A percentile compares a stretch with the other conserved stretches of the same genome.
These are phyloP conservation scores for Scotopteryx bipunctaria DNA, from an alignment of 2,888 invertebrate genomes.

Conservation along the genomic window DNA sequence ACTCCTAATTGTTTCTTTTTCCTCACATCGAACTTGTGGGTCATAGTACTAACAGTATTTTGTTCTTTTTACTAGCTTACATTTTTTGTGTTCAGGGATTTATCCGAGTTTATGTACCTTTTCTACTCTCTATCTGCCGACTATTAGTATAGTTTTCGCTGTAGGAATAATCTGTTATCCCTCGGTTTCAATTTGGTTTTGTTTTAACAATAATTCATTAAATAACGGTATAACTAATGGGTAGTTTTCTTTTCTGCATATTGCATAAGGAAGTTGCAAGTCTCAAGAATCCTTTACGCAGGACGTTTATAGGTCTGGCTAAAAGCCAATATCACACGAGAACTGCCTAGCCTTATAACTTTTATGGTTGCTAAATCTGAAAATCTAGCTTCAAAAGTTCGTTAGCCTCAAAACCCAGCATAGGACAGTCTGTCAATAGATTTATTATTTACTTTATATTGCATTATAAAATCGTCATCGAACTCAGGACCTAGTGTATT, in stretches of 20 bases:
- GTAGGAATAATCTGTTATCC: no score
- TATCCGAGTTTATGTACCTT: no score
- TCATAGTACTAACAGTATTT: not conserved
- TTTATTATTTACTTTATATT: not conserved
- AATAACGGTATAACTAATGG: not conserved
- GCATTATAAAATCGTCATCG: not conserved
- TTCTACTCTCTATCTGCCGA: no score
- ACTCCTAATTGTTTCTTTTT: slow-evolving; percentile 4
- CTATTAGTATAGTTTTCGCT: no score
- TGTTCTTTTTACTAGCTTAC: no score
- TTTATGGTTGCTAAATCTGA: slow-evolving; percentile 3
- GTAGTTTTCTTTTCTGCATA: not conserved
- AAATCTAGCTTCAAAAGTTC: not conserved
- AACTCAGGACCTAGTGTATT: no score
- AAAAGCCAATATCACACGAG: slow-evolving; percentile 57
- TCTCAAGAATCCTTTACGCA: slow-evolving; percentile 48
- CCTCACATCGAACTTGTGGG: not conserved
- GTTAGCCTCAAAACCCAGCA: slow-evolving; percentile 1
- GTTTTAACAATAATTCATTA: no score
- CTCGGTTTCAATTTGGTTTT: no score
- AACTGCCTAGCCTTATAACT: slow-evolving; percentile 30
- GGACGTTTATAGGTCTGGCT: slow-evolving; percentile 69
- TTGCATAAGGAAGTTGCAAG: slow-evolving; percentile 54
- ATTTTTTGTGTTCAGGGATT: no score
- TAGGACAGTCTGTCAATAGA: not conserved